Conservation (phyloP, 2,797 vertebrate species). For the Sebastes matsubarae region DNA sequence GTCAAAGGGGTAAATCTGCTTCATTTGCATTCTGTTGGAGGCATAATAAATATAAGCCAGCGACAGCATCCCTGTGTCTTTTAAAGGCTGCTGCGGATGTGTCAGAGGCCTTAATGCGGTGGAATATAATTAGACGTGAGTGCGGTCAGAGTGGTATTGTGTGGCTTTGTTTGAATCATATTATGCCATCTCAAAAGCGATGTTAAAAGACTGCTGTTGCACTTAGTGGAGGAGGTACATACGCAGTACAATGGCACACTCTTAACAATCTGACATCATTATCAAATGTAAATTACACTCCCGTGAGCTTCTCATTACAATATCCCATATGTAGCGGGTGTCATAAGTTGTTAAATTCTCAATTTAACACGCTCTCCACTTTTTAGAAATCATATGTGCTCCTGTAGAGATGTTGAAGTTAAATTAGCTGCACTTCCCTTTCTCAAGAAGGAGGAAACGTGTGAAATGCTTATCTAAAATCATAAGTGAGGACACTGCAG, state of each 20-base stretch:
- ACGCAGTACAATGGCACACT: slow-evolving; percentile 32
- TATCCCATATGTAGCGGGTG: slow-evolving; percentile 44
- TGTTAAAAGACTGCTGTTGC: slow-evolving; percentile 35
- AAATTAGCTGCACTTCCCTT: slow-evolving; percentile 37
- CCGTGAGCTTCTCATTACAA: slow-evolving; percentile 60
- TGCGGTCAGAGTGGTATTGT: slow-evolving; percentile 31
- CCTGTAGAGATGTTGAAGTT: slow-evolving; percentile 30
- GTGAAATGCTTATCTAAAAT: slow-evolving; percentile 30
- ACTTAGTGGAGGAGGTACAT: slow-evolving; percentile 48
- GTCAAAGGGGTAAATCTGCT: slow-evolving; percentile 50
- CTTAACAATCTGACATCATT: slow-evolving; percentile 56
- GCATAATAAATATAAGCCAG: slow-evolving; percentile 35
- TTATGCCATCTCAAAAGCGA: slow-evolving; percentile 38
- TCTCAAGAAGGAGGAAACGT: slow-evolving; percentile 7
- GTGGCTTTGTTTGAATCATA: slow-evolving; percentile 50
- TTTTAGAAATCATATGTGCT: slow-evolving; percentile 42
- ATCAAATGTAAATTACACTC: slow-evolving; percentile 69
- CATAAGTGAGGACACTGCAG: not conserved
- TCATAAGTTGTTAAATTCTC: slow-evolving; percentile 54
- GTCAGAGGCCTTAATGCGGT: slow-evolving; percentile 47
- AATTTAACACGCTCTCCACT: slow-evolving; percentile 52
- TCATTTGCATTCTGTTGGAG: slow-evolving; percentile 56
- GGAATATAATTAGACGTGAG: slow-evolving; percentile 65
- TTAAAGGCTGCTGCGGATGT: slow-evolving; percentile 37
- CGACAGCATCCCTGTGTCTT: slow-evolving; percentile 30